A percentile compares a stretch with the other conserved stretches of the same genome.
These are phyloP conservation scores for Sialia sialis DNA, from an alignment of 2,113 vertebrate species.

Conservation along the genomic window DNA sequence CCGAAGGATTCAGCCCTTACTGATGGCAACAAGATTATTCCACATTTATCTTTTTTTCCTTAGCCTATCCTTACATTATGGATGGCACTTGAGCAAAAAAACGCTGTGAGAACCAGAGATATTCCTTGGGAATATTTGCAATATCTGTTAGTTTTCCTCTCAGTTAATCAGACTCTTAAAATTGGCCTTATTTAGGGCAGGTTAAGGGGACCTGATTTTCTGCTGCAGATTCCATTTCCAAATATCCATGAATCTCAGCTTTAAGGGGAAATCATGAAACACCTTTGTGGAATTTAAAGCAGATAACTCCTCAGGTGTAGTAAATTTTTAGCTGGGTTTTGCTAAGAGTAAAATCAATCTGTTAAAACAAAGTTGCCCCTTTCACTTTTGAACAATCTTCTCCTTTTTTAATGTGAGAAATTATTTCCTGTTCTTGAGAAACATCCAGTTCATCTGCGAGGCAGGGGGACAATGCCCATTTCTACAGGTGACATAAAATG, in stretches of 20 bases:
- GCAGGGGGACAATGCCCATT: neutral
- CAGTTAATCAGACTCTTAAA: neutral
- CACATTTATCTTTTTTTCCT: neutral
- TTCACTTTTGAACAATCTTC: neutral
- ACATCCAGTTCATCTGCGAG: too few relatives aligned
- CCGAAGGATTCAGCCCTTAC: neutral
- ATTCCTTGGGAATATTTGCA: neutral
- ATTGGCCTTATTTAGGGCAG: neutral
- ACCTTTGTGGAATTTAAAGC: neutral
- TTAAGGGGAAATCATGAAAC: neutral
- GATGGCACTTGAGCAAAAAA: neutral
- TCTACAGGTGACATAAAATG: neutral
- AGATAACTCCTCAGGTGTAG: neutral
- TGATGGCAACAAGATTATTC: neutral
- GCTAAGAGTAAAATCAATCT: neutral
- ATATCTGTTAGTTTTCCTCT: neutral
- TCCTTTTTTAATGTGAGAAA: neutral
- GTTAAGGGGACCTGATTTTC: neutral
- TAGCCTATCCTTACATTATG: neutral
- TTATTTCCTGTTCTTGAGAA: neutral
- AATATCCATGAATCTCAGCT: neutral
- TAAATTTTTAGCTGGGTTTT: neutral
- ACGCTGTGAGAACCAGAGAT: neutral
- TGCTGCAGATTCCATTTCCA: neutral
- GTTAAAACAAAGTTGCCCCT: neutral